Conservation (phyloP, 1,140 invertebrate species). For the Orchestia grillus region DNA sequence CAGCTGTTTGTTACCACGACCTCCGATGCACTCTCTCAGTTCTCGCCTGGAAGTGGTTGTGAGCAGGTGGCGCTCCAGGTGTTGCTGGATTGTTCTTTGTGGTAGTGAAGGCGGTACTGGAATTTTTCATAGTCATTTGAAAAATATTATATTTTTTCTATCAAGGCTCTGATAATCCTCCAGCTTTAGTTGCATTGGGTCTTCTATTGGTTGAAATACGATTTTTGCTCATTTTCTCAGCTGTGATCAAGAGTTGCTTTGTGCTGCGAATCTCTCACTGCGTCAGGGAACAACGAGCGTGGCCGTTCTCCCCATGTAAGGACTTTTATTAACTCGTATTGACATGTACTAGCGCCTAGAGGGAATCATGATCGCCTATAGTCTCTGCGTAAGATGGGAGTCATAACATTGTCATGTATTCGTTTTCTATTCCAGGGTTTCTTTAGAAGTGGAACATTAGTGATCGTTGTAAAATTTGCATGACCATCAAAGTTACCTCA, state of each 20-base stretch:
- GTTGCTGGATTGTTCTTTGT: neutral
- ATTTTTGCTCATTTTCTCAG: slow-evolving; percentile 13
- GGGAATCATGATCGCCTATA: neutral
- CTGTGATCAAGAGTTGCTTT: slow-evolving; percentile 25
- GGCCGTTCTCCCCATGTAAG: neutral
- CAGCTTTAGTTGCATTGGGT: neutral
- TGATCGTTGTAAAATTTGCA: neutral
- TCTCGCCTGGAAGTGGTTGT: slow-evolving; percentile 18
- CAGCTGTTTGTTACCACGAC: slow-evolving; percentile 42
- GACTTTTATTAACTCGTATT: neutral
- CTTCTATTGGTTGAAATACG: neutral
- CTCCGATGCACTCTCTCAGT: slow-evolving; percentile 41
- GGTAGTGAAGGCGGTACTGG: slow-evolving; percentile 8
- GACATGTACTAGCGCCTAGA: neutral
- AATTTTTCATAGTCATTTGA: neutral
- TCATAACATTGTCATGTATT: neutral
- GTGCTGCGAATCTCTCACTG: slow-evolving; percentile 21
- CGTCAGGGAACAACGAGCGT: neutral
- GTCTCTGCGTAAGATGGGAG: neutral
- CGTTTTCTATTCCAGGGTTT: neutral
- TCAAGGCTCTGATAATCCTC: neutral
- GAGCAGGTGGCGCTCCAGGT: neutral
- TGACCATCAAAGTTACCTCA: neutral
- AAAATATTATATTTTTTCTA: neutral
- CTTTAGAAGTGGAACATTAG: neutral